Base-by-base conservation (phyloP, 2,888 invertebrate species). In the Latrodectus hesperus region DNA sequence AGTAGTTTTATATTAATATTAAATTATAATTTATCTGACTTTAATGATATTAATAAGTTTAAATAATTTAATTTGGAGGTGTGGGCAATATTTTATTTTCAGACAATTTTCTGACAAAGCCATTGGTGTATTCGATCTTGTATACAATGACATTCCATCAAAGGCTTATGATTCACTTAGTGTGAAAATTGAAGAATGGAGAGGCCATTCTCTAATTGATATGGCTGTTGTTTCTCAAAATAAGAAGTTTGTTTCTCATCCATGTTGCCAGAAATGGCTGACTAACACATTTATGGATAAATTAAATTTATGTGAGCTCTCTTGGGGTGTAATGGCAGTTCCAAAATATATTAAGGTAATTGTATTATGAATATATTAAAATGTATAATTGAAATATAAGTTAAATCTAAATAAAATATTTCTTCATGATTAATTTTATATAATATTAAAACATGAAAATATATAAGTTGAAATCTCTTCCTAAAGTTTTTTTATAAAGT, bases 211-310 rank as follows among this genome's bases (percentile, higher is more conserved):
- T 6, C 91, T 91, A 1, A 91, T 92, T 26, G 92, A 92, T 89
- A 91, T 92, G 38, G 92, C 92, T 49, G 91, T 92, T 70, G 91
- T 91, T 76, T 91, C 92, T 9, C 91, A 92, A 78, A 92, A 92
- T 89, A 91, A 92, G 49, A 91, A 91, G 65, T 93, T 93, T 90
- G 91, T 93, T 65, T 92, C 93, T 14, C 93, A 93, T 90, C 93
- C 93, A 9, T 92, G 92, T 89, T 93, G 93, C 90, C 93, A 93
- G 90, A 92, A 92, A 88, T 93, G 93, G 93, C 91, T 93, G n/a
- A 92, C 92, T 12, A 92, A 92, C 68, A 91, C 92, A 74, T 92
- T 93, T 84, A 92, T 91, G 88, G 92, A 92, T 14, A 90, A 91
- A 17, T 91, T 92, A 52, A 91, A 91, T 60, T 90, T 92, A 10